Evolutionary conservation across 2,888 invertebrate genomes (phyloP).

Genomic region (Limnephilus rhombicus): DNA sequence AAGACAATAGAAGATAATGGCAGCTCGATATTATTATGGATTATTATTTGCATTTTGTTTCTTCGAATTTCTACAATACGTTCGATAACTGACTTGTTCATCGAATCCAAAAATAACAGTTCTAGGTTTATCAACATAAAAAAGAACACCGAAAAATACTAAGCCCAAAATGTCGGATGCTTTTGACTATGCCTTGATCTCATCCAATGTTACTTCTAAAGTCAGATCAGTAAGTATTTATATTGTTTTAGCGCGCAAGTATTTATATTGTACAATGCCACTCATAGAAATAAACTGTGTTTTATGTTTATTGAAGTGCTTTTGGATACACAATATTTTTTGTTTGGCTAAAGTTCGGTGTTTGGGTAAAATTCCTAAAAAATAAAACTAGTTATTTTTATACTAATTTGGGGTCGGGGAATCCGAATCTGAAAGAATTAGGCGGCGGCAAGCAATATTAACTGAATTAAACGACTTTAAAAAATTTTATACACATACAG

Average conservation of each 20-base stretch:
- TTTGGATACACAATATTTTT: constrained; percentile 58
- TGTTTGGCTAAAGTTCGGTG: no score
- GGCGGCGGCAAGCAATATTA: no score
- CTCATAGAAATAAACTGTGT: no score
- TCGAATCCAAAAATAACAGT: background rate
- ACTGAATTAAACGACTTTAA: no score
- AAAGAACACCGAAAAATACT: background rate
- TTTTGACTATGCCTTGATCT: constrained; percentile 39
- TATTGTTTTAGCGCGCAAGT: constrained; percentile 59
- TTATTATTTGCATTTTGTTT: background rate
- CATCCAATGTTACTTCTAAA: constrained; percentile 53
- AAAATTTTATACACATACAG: no score
- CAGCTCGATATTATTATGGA: background rate
- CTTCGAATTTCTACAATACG: background rate
- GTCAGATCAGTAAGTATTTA: constrained; percentile 67
- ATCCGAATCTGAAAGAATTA: no score
- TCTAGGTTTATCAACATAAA: background rate
- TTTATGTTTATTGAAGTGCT: background rate
- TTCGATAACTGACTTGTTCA: background rate
- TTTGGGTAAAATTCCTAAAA: no score
- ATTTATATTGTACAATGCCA: constrained; percentile 32
- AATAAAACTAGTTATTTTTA: no score
- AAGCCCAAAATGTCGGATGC: background rate
- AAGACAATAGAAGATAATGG: background rate
- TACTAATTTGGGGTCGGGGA: no score